A percentile compares a stretch with the other conserved stretches of the same genome.
These are phyloP conservation scores for Nysson spinosus DNA, from an alignment of 2,888 invertebrate species.

Conservation along the genomic window DNA sequence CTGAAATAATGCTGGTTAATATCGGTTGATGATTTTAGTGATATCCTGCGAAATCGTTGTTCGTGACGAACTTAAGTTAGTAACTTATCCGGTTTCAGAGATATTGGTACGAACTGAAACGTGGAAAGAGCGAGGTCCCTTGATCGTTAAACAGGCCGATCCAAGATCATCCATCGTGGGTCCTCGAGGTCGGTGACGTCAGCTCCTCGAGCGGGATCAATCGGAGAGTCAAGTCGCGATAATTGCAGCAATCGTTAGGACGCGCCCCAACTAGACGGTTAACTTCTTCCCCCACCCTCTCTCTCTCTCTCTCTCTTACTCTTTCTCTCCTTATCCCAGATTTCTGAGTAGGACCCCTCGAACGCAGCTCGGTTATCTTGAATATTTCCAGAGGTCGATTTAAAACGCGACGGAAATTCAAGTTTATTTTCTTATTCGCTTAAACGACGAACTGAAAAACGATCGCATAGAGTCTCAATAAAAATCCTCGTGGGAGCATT, in stretches of 20 bases:
- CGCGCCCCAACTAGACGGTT: constrained; percentile 64
- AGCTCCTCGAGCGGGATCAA: constrained; percentile 67
- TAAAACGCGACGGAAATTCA: neutral
- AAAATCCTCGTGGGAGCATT: constrained; percentile 34
- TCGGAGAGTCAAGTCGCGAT: constrained; percentile 75
- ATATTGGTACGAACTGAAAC: neutral
- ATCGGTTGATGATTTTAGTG: too few species aligned
- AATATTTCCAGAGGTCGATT: neutral
- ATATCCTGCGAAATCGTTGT: too few species aligned
- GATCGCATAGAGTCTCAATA: constrained; percentile 9
- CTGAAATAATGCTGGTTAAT: too few species aligned
- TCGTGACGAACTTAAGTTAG: too few species aligned
- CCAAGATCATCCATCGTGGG: constrained; percentile 15
- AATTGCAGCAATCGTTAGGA: constrained; percentile 74
- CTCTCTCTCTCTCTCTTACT: constrained; percentile 24
- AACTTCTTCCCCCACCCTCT: constrained; percentile 42
- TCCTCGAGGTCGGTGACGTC: constrained; percentile 61
- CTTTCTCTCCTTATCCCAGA: constrained; percentile 7
- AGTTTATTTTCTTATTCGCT: neutral
- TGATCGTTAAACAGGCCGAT: neutral
- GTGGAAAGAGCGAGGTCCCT: neutral
- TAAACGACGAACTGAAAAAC: too few species aligned
- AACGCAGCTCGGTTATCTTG: too few species aligned
- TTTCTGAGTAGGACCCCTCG: too few species aligned
- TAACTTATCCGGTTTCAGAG: too few species aligned